Percentiles rank a stretch among this genome's conserved stretches.
phyloP scores from a whole-genome alignment of 2,888 invertebrate species.

The Andrena camellia region DNA sequence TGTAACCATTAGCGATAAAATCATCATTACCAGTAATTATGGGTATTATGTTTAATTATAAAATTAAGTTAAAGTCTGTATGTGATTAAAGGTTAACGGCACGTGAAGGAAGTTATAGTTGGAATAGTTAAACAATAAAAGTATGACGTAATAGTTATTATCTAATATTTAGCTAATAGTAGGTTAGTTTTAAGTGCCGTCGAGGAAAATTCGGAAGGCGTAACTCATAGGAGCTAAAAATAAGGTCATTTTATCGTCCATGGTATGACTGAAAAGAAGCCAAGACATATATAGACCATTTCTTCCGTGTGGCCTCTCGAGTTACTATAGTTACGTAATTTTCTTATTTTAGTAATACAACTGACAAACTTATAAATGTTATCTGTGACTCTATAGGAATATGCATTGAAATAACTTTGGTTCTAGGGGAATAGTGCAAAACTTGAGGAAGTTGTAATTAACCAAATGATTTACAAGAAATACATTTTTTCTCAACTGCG shows the following conservation, averaged over 20 bases:
- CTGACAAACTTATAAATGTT: neutral
- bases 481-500: neutral
- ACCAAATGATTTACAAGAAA: neutral
- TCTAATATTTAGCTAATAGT: conserved; percentile 29
- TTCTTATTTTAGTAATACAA: conserved; percentile 36
- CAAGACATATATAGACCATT: conserved; percentile 79
- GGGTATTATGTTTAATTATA: no score
- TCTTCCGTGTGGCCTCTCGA: conserved; percentile 77
- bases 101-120: neutral
- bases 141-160: conserved; percentile 16
- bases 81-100: neutral
- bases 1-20: no score
- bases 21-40: no score
- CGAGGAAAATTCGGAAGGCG: conserved; percentile 78
- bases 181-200: conserved; percentile 33
- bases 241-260: conserved; percentile 71
- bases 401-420: neutral
- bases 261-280: conserved; percentile 65
- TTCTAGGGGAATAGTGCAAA: neutral
- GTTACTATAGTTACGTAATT: conserved; percentile 78
- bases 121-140: conserved; percentile 1
- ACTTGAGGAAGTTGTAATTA: neutral
- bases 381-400: no score
- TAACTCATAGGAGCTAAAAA: conserved; percentile 76
- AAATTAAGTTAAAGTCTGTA: neutral